Evolutionary conservation across 2,113 vertebrate species (phyloP), one percentile per base, ranked within the genome.

Genomic region (Noturus placidus): DNA sequence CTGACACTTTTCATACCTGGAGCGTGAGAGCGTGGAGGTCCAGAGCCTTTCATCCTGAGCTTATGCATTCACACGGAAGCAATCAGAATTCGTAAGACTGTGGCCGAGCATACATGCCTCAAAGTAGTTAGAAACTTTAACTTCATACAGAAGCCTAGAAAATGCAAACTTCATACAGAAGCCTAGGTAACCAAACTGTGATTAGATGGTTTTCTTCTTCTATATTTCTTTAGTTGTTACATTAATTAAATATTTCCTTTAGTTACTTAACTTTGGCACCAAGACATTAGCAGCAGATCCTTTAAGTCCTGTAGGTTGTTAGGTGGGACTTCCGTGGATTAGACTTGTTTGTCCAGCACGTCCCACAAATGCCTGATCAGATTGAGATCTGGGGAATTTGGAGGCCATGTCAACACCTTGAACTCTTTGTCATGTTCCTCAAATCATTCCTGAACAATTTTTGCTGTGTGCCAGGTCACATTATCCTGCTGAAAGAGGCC

Each of bases 1-100:
- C 81, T 30, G 22, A 30, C 50, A 70, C 52, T 76, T 61, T 85
- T 82, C 14, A 82, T 50, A 59, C 72, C 54, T 27, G 19, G 13
- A n/a, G 63, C 59, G 70, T 19, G 20, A 86, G 63, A 63, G 59
- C 35, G 74, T 90, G 67, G 61, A 88, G 86, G 67, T 38, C 79
- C 84, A 79, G 46, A 33, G 63, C 22, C 46, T 65, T 83, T 80
- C 74, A 86, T 54, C 61, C 56, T 46, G 3, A 52, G 25, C 22
- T 90, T 74, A 90, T 42, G 69, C 79, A 3, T 9, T 59, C 8
- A 9, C 38, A 63, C n/a, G 82, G 30, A 67, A 59, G 57, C 54
- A 5, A 30, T 81, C 82, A 72, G 42, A 59, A 22, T 86, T 82
- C 42, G 27, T 35, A 59, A 22, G 19, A 27, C 13, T 89, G 63